Base-by-base conservation (phyloP, 1,140 invertebrate genomes). In the Elymnias hypermnestra region DNA sequence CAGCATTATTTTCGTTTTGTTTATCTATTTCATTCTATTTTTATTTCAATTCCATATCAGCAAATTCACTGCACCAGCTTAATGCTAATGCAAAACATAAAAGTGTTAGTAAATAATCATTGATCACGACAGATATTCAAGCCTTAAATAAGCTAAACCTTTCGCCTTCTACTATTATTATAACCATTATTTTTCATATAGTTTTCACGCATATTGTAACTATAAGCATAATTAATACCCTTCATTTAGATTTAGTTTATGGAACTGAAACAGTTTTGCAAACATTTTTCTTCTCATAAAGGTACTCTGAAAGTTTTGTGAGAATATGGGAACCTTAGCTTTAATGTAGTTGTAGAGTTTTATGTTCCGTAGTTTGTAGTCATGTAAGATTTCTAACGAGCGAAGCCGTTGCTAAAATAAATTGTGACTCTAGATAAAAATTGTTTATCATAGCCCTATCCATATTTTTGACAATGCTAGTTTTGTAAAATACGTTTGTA, bases 281-380 rank as follows among this genome's bases (percentile, higher is more conserved):
- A 85, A 85, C 81, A 85, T 85, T 85, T 84, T 85, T 85, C 81
- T 85, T 84, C 81, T 84, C 78, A 84, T 84, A 63, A 83, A 81
- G 78, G 76, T 83, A 84, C 81, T 81, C 76, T 85, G 73, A 83
- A 85, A 82, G 81, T 83, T 85, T 81, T 84, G 74, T 83, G 77
- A 82, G 76, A 83, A 85, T 75, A 81, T 77, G 65, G 69, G 65
- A 83, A 77, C 68, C 63, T 65, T 83, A 83, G 78, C 76, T 81
- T 79, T 68, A 73, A 53, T 64, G 76, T 85, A 85, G 78, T 54
- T 58, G 82, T 85, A 85, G 82, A 55, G 53, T 63, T 44, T 75
- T 67, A 78, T 84, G 59, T 64, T 72, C 64, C 67, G 76, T 83
- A 83, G 78, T 56, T n/a, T 61, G 81, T 84, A 82, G 77, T 67